Evolutionary conservation across 1,140 invertebrate genomes (phyloP).

Genomic region (Himalopsyche phryganea): DNA sequence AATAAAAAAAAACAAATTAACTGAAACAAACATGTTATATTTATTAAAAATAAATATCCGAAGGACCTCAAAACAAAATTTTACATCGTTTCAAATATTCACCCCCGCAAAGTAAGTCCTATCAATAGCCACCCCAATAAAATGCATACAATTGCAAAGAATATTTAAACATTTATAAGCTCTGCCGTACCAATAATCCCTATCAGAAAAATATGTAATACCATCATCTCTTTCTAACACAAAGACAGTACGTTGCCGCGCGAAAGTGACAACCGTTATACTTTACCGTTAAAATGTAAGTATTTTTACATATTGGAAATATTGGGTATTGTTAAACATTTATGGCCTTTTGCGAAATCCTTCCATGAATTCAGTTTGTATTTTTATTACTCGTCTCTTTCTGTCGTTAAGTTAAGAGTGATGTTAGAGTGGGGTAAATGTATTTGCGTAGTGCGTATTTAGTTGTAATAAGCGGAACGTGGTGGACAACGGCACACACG

Average conservation of each 20-base stretch:
- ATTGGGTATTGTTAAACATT: conserved; percentile 34
- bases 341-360: conserved; percentile 34
- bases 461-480: conserved; percentile 19
- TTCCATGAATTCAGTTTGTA: conserved; percentile 4
- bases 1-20: too few relatives aligned
- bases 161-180: conserved; percentile 36
- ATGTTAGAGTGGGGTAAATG: not conserved
- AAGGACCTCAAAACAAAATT: too few relatives aligned
- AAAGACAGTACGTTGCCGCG: not conserved
- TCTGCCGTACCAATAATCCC: conserved; percentile 17
- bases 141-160: conserved; percentile 34
- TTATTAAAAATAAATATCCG: too few relatives aligned
- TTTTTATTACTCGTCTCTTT: conserved; percentile 1
- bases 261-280: conserved; percentile 11
- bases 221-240: conserved; percentile 19
- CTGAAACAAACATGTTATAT: too few relatives aligned
- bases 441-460: not conserved
- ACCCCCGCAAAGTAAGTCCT: not conserved
- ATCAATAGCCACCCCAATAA: conserved; percentile 33
- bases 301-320: conserved; percentile 32
- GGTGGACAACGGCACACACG: conserved; percentile 31
- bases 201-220: not conserved
- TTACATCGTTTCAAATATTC: not conserved
- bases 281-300: conserved; percentile 21
- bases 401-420: too few relatives aligned